These are phyloP conservation scores for Mimachlamys varia DNA, from an alignment of 2,888 invertebrate species.

Conservation along the genomic window DNA sequence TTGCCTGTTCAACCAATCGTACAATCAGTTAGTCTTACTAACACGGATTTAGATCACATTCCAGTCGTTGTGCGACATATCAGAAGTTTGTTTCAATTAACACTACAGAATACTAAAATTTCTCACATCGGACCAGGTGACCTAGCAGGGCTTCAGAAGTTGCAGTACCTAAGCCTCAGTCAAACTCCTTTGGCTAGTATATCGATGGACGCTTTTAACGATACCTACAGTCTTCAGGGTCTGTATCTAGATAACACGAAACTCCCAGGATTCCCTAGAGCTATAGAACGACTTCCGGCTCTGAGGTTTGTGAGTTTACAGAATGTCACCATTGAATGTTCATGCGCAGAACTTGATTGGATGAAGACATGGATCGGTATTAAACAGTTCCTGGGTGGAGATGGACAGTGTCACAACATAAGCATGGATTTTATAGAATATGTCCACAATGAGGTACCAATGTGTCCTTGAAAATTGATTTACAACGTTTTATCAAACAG, in stretches of 20 bases:
- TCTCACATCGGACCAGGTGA: not conserved
- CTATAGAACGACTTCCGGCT: conserved; percentile 4
- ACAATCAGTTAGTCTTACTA: not conserved
- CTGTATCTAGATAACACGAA: not conserved
- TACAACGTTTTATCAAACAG: too few species aligned
- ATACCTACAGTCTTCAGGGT: not conserved
- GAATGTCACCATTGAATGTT: not conserved
- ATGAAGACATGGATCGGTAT: not conserved
- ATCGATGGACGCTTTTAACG: not conserved
- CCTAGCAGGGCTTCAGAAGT: not conserved
- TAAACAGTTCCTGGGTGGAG: not conserved
- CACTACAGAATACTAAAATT: not conserved
- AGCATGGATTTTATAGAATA: not conserved
- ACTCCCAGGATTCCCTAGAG: not conserved
- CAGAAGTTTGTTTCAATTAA: not conserved
- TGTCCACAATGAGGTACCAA: not conserved
- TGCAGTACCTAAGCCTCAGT: not conserved
- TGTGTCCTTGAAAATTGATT: not conserved
- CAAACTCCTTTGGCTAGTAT: not conserved
- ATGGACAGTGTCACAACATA: not conserved
- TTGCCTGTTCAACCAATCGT: not conserved
- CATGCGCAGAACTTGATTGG: conserved; percentile 1
- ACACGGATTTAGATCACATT: not conserved
- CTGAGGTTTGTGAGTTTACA: not conserved
- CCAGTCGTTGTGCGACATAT: not conserved